phyloP scores from a whole-genome alignment of 2,888 invertebrate genomes.

The Dicranocentrus wangi region DNA sequence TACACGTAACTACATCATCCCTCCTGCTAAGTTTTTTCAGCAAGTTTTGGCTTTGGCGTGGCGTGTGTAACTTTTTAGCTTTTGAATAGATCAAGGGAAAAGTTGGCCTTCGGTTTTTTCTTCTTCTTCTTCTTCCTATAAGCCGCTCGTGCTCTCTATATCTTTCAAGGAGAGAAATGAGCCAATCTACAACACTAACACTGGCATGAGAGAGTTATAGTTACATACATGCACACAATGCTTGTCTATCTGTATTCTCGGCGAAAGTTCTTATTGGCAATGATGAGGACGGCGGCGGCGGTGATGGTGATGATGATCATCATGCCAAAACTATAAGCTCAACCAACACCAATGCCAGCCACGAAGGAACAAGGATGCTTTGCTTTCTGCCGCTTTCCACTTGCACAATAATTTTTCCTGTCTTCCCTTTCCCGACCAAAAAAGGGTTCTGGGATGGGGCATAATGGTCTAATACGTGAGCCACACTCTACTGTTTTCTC shows the following conservation, averaged over 20 bases:
- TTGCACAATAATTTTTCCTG: not conserved
- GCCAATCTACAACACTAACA: not conserved
- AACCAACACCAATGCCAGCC: slow-evolving; percentile 1
- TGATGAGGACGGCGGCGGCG: not conserved
- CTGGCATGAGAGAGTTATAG: not conserved
- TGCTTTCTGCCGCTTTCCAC: slow-evolving; percentile 10
- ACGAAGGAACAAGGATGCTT: slow-evolving; percentile 8
- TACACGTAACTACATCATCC: not conserved
- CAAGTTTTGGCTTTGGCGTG: slow-evolving; percentile 9
- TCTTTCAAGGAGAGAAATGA: not conserved
- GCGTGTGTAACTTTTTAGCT: slow-evolving; percentile 22
- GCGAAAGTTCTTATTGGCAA: slow-evolving; percentile 15
- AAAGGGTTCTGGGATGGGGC: no score
- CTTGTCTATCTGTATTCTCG: slow-evolving; percentile 1
- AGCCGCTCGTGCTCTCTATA: not conserved
- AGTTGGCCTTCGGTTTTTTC: slow-evolving; percentile 23
- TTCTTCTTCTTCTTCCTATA: not conserved
- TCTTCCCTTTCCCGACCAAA: no score
- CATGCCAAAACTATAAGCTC: slow-evolving; percentile 9
- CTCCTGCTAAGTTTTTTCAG: not conserved
- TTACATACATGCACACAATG: not conserved
- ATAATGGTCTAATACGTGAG: no score
- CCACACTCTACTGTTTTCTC: no score
- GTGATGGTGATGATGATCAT: slow-evolving; percentile 12
- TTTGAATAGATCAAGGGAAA: slow-evolving; percentile 27